Evolutionary conservation across 1,140 invertebrate genomes (phyloP), one percentile per base, ranked within the genome.

Genomic region (Scaptodrosophila lebanonensis): DNA sequence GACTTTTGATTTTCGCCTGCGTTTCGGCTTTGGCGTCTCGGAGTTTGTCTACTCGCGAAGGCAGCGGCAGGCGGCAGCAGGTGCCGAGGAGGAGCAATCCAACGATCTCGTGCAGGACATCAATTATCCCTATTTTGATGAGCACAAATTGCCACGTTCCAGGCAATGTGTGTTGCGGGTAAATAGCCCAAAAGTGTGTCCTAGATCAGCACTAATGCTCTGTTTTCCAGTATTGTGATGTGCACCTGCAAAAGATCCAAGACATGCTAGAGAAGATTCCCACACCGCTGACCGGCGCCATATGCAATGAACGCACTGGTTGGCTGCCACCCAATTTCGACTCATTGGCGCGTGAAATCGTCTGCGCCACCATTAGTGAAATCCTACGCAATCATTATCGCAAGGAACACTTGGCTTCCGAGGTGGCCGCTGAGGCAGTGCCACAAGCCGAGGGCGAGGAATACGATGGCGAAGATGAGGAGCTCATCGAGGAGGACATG

Each of bases 221-320:
- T 42, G 32, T 33, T 53, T 89, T 88, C 54, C 87, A 96, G 91
- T 93, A 95, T 71, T 95, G 93, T 77, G 94, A 98, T 84, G 89
- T 98, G 18, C 87, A 93, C n/a, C 88, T 95, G n/a, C 90, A 92
- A 0, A 94, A 96, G 88, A 93, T 98, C 52, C 92, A 97, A 85
- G 90, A 91, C 61, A 91, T 97, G 88, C 66, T 97, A 5, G 87
- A 90, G 7, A 90, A 90, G 49, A 89, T 94, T 52, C 92, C 93
- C 1, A 89, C 91, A 13, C 87, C 90, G 11, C 83, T 89, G 8
- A 89, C 92, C 1, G 90, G 89, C 8, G 87, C 89, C 40, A 88
- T 89, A 22, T 95, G 93, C 70, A 91, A 95, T 66, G 89, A 91
- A 60, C 91, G 91, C 71, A 89, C 91, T 48, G 95, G 95, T 3